phyloP scores from a whole-genome alignment of 2,888 invertebrate genomes.

The Oxycera nigricornis region DNA sequence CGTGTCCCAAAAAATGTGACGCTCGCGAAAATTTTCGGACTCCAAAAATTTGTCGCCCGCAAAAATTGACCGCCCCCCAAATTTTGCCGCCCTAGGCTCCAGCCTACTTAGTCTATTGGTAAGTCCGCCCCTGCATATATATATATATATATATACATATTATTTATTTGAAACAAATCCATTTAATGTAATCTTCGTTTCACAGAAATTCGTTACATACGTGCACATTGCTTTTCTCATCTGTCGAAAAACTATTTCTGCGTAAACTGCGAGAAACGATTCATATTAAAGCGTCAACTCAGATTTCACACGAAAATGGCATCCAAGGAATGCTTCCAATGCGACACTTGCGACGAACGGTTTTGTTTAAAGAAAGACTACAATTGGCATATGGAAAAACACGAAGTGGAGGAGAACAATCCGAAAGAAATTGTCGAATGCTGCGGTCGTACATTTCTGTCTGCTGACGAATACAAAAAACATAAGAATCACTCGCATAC shows the following conservation, averaged over 20 bases:
- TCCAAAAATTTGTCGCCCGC: no score
- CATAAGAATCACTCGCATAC: background rate
- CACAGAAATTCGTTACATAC: background rate
- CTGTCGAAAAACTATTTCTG: background rate
- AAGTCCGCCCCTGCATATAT: no score
- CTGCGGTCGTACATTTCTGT: background rate
- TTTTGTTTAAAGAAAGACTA: background rate
- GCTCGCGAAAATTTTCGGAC: no score
- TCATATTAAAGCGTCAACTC: background rate
- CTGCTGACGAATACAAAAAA: background rate
- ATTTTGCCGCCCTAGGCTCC: no score
- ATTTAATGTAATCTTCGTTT: background rate
- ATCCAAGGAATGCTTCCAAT: background rate
- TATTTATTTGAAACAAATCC: no score
- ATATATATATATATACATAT: no score
- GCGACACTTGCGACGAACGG: background rate
- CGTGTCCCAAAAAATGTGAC: no score
- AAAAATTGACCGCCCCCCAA: no score
- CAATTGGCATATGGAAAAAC: background rate
- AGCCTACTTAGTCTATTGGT: no score
- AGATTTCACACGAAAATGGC: background rate
- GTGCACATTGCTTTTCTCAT: background rate
- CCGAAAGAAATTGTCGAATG: background rate
- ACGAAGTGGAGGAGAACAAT: background rate
- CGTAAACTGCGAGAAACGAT: background rate